These are phyloP conservation scores for Isotomurus palustris DNA, from an alignment of 2,888 invertebrate species.

Conservation along the genomic window DNA sequence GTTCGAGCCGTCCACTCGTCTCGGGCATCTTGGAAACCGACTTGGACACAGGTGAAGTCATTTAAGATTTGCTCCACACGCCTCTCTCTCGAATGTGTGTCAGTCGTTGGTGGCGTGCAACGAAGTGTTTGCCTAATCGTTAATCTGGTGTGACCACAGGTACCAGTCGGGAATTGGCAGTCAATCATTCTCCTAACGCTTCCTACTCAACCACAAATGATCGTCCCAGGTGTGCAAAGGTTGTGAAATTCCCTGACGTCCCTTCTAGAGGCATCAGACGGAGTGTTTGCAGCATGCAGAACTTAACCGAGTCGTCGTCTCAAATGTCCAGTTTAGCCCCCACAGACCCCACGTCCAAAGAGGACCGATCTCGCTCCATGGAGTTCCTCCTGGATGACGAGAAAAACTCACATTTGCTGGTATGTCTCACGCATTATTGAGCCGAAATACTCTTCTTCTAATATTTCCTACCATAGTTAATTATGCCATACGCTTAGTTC, in stretches of 20 bases:
- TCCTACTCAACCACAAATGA: conserved; percentile 9
- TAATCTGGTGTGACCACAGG: conserved; percentile 7
- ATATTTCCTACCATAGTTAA: too few species aligned
- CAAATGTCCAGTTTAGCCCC: conserved; percentile 26
- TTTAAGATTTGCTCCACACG: not conserved
- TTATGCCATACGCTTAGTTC: too few species aligned
- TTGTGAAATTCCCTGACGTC: not conserved
- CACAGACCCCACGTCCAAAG: conserved; percentile 16
- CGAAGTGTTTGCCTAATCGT: too few species aligned
- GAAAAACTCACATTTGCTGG: conserved; percentile 43
- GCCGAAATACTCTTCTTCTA: too few species aligned
- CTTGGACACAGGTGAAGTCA: conserved; percentile 61
- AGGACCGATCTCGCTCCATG: conserved; percentile 70
- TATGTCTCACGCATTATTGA: too few species aligned
- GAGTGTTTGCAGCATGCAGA: conserved; percentile 21
- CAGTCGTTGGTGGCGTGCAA: too few species aligned
- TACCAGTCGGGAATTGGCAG: conserved; percentile 26
- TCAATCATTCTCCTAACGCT: conserved; percentile 7
- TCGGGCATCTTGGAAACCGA: conserved; percentile 83
- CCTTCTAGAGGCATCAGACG: not conserved
- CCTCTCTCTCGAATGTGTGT: too few species aligned
- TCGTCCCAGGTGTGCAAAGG: not conserved
- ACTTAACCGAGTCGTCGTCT: conserved; percentile 10
- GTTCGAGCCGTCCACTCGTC: too few species aligned
- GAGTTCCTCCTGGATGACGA: conserved; percentile 86